Percentiles rank a stretch among this genome's conserved stretches.
Evolutionary conservation across 37 sponge, comb jelly and placozoan genomes (phyloP).

Genomic region (Ianthella basta): DNA sequence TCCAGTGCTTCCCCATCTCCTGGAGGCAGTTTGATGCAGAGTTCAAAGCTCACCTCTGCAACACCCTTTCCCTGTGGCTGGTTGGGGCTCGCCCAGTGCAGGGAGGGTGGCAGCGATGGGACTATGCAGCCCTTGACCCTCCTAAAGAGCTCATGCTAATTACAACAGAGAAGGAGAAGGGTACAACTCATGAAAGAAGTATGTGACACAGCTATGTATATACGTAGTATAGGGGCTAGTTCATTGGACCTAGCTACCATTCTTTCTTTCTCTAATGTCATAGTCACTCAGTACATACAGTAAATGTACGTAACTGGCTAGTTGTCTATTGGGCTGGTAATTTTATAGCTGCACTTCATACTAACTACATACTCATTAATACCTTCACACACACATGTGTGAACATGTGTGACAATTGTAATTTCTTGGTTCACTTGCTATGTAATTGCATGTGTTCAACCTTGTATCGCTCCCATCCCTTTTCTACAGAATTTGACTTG

Average conservation of each 20-base stretch:
- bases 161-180: conserved; percentile 33
- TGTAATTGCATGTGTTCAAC: too few relatives aligned
- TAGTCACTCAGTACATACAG: too few relatives aligned
- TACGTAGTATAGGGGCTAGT: too few relatives aligned
- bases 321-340: too few relatives aligned
- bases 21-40: conserved; percentile 85
- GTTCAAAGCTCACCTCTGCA: conserved; percentile 74
- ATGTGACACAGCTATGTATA: background rate
- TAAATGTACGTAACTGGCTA: too few relatives aligned
- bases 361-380: too few relatives aligned
- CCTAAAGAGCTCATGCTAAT: conserved; percentile 60
- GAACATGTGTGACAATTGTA: too few relatives aligned
- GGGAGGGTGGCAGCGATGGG: conserved; percentile 67
- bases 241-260: too few relatives aligned
- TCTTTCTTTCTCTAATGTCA: too few relatives aligned
- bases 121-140: conserved; percentile 63
- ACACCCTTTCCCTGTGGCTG: conserved; percentile 75
- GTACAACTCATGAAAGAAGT: conserved; percentile 16
- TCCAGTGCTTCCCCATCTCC: conserved; percentile 82
- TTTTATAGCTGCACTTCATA: too few relatives aligned
- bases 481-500: conserved; percentile 19
- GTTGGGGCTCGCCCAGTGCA: conserved; percentile 57
- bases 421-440: too few relatives aligned
- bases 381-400: too few relatives aligned
- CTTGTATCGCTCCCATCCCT: background rate